Evolutionary conservation across 2,797 vertebrate genomes (phyloP).

Genomic region (Sebastes elongatus): DNA sequence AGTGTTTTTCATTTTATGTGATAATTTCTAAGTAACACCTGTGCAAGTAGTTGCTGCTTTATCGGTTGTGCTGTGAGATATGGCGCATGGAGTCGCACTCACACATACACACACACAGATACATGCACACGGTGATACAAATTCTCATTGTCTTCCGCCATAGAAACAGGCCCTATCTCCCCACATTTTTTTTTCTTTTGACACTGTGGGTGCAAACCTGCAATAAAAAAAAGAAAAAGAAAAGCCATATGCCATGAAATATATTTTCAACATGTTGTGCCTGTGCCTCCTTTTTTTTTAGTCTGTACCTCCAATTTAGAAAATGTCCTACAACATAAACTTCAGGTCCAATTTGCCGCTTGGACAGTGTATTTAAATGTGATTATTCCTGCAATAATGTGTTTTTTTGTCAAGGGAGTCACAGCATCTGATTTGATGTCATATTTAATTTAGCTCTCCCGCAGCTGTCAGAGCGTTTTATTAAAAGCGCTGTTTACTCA

Average conservation of each 20-base stretch:
- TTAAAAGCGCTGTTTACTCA: slow-evolving; percentile 54
- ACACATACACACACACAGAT: neutral
- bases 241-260: neutral
- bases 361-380: slow-evolving; percentile 27
- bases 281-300: neutral
- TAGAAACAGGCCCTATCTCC: neutral
- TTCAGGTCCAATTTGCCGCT: slow-evolving; percentile 30
- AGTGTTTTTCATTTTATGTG: slow-evolving; percentile 47
- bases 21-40: slow-evolving; percentile 61
- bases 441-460: slow-evolving; percentile 47
- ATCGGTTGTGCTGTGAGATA: slow-evolving; percentile 28
- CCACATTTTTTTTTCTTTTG: neutral
- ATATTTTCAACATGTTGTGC: neutral
- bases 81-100: neutral
- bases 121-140: neutral
- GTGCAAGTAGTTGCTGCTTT: slow-evolving; percentile 31
- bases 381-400: slow-evolving; percentile 50
- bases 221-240: neutral
- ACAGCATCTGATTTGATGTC: slow-evolving; percentile 57
- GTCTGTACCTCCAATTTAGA: neutral
- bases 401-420: slow-evolving; percentile 43
- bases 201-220: slow-evolving; percentile 12
- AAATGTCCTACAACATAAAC: slow-evolving; percentile 10
- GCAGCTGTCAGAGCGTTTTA: slow-evolving; percentile 53
- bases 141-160: slow-evolving; percentile 17